These are phyloP conservation scores for Listronotus bonariensis DNA, from an alignment of 1,140 invertebrate genomes.

Conservation along the genomic window DNA sequence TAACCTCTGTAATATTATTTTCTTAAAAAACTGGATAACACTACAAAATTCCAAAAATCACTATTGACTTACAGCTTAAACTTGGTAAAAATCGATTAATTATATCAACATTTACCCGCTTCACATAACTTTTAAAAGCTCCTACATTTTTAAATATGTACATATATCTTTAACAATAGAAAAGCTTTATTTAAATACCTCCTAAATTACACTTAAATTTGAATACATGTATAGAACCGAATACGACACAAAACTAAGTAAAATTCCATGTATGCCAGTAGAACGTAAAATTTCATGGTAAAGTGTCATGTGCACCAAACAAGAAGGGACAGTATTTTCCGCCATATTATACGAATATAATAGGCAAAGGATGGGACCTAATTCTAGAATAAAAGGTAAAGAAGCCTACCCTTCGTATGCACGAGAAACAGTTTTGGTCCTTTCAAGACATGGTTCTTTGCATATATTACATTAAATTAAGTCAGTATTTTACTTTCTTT, in stretches of 20 bases:
- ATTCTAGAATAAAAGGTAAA: constrained; percentile 22
- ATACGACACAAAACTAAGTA: not conserved
- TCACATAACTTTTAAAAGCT: too few species aligned
- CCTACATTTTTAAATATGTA: too few species aligned
- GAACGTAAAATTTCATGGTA: constrained; percentile 3
- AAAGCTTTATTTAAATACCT: too few species aligned
- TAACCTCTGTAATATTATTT: too few species aligned
- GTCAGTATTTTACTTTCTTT: constrained; percentile 21
- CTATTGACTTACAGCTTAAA: too few species aligned
- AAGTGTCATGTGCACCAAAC: constrained; percentile 2
- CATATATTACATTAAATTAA: constrained; percentile 35
- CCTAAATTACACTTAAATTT: not conserved
- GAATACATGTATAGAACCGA: not conserved
- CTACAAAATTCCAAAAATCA: too few species aligned
- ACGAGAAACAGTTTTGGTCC: constrained; percentile 17
- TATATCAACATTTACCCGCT: too few species aligned
- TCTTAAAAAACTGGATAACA: too few species aligned
- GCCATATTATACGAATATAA: constrained; percentile 17
- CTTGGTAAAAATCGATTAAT: too few species aligned
- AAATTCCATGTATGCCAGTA: not conserved
- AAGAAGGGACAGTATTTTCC: constrained; percentile 11
- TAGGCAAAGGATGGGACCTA: constrained; percentile 6
- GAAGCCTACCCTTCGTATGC: constrained; percentile 1
- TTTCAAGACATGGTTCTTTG: constrained; percentile 11
- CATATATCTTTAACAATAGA: too few species aligned